Conservation (phyloP, 2,888 invertebrate genomes). For the Phyto melanocephala region DNA sequence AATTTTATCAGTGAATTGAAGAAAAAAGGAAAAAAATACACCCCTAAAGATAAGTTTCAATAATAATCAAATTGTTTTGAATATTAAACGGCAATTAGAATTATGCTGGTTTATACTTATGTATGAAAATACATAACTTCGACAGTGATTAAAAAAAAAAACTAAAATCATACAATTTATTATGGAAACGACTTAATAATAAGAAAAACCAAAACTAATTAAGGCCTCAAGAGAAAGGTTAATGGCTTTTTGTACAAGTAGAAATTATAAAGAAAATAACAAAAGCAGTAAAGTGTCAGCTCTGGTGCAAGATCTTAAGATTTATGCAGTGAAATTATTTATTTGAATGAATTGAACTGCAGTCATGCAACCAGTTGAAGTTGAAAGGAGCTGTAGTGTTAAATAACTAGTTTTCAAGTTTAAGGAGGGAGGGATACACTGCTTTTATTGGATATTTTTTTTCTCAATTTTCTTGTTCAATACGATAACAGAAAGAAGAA, state of each 20-base stretch:
- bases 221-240: not conserved
- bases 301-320: no score
- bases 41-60: not conserved
- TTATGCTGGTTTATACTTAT: conserved; percentile 20
- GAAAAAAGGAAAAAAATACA: not conserved
- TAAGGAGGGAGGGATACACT: not conserved
- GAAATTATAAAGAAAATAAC: not conserved
- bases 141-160: not conserved
- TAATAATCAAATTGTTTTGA: not conserved
- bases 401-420: conserved; percentile 16
- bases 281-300: no score
- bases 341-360: not conserved
- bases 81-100: not conserved
- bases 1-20: not conserved
- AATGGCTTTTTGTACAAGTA: not conserved
- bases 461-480: not conserved
- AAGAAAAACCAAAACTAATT: not conserved
- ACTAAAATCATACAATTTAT: not conserved
- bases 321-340: conserved; percentile 2
- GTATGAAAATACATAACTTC: not conserved
- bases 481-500: no score
- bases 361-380: not conserved
- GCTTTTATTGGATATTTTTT: not conserved
- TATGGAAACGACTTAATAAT: not conserved
- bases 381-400: not conserved